Percentiles rank a stretch among this genome's conserved stretches.
These are phyloP conservation scores for Asteroscopus sphinx DNA, from an alignment of 2,888 invertebrate genomes.

Conservation along the genomic window DNA sequence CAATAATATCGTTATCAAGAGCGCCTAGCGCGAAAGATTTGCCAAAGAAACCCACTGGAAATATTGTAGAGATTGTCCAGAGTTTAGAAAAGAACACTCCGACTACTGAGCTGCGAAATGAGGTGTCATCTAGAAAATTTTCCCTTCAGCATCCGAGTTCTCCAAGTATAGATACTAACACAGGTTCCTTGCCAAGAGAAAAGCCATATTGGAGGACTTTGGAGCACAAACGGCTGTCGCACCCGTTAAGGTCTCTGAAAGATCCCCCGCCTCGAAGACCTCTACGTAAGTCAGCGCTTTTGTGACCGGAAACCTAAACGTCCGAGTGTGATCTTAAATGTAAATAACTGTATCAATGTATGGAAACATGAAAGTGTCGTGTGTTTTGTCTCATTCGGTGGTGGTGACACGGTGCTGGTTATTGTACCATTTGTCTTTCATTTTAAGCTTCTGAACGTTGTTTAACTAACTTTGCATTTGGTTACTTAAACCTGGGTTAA, in stretches of 20 bases:
- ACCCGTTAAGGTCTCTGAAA: slow-evolving; percentile 83
- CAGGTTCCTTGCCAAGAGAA: slow-evolving; percentile 77
- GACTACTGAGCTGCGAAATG: slow-evolving; percentile 52
- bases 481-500: too few species aligned
- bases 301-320: slow-evolving; percentile 70
- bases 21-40: slow-evolving; percentile 79
- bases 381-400: slow-evolving; percentile 62
- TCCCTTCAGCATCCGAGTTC: slow-evolving; percentile 76
- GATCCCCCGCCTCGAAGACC: slow-evolving; percentile 76
- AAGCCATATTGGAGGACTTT: slow-evolving; percentile 85
- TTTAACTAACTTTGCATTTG: not conserved
- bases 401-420: slow-evolving; percentile 56
- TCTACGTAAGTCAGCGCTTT: slow-evolving; percentile 84
- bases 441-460: slow-evolving; percentile 42
- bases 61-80: slow-evolving; percentile 70
- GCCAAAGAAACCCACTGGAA: slow-evolving; percentile 62
- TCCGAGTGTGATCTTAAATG: slow-evolving; percentile 72
- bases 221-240: slow-evolving; percentile 85
- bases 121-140: slow-evolving; percentile 69
- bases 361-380: slow-evolving; percentile 66
- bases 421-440: slow-evolving; percentile 40
- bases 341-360: slow-evolving; percentile 79
- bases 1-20: slow-evolving; percentile 79
- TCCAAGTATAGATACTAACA: slow-evolving; percentile 66
- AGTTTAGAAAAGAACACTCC: slow-evolving; percentile 69